These are phyloP conservation scores for Pollenia griseotomentosa DNA, from an alignment of 2,888 invertebrate genomes.

Conservation along the genomic window DNA sequence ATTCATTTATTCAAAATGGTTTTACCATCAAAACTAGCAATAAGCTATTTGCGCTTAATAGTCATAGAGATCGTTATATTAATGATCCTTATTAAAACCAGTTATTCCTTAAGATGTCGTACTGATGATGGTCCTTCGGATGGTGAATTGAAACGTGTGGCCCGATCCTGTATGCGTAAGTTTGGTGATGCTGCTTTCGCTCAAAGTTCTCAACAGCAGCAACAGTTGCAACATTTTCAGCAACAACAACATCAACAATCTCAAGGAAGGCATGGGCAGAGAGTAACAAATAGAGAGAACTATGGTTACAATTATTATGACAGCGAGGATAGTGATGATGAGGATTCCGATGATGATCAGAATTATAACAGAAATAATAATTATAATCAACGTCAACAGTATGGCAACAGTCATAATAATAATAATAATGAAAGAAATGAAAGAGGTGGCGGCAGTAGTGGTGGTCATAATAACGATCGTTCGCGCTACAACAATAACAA, in stretches of 20 bases:
- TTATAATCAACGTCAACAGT: constrained; percentile 61
- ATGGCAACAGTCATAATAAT: constrained; percentile 60
- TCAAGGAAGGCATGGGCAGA: constrained; percentile 49
- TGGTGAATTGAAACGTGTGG: constrained; percentile 86
- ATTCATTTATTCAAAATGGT: neutral
- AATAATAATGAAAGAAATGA: constrained; percentile 58
- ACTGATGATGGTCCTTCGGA: constrained; percentile 87
- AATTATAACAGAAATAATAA: constrained; percentile 59
- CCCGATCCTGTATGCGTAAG: constrained; percentile 86
- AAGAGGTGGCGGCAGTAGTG: constrained; percentile 32
- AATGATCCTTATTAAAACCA: neutral
- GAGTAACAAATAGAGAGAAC: constrained; percentile 57
- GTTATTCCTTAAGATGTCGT: constrained; percentile 85
- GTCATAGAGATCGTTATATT: neutral
- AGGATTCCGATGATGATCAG: constrained; percentile 78
- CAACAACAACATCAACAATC: constrained; percentile 50
- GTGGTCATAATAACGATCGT: constrained; percentile 69
- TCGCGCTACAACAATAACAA: constrained; percentile 67
- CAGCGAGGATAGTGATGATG: constrained; percentile 53
- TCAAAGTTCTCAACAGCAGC: constrained; percentile 49
- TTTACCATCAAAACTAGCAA: neutral
- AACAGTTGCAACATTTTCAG: constrained; percentile 42
- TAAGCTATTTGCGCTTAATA: constrained; percentile 10
- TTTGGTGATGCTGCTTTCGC: constrained; percentile 74
- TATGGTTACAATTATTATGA: constrained; percentile 58